Conservation (phyloP, 2,797 vertebrate species). For the Cyclura pinguis region DNA sequence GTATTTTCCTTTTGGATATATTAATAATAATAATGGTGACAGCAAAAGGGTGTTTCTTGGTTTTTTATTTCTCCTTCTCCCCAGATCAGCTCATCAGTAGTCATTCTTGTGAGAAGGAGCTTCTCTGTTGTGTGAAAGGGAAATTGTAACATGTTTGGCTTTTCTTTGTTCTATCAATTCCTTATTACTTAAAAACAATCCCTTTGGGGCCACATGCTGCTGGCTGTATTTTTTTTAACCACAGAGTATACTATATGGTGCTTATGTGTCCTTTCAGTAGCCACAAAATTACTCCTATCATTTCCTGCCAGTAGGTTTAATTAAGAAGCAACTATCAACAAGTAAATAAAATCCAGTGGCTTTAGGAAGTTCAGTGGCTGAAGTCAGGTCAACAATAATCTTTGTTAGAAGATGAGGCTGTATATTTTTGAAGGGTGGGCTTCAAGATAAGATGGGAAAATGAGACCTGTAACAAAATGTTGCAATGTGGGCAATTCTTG, state of each 20-base stretch:
- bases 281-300: conserved; percentile 22
- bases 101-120: not conserved
- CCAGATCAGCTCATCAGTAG: not conserved
- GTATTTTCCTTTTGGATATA: too few species aligned
- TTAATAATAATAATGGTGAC: too few species aligned
- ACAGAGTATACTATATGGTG: not conserved
- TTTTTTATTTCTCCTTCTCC: too few species aligned
- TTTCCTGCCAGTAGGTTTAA: not conserved
- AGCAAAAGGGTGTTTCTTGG: too few species aligned
- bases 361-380: not conserved
- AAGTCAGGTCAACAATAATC: conserved; percentile 8
- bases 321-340: not conserved
- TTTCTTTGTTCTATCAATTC: not conserved
- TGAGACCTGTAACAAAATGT: not conserved
- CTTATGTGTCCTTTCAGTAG: conserved; percentile 6
- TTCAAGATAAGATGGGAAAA: not conserved
- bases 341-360: conserved; percentile 10
- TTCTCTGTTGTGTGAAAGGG: not conserved
- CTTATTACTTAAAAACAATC: conserved; percentile 5
- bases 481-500: not conserved
- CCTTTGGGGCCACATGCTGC: not conserved
- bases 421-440: not conserved
- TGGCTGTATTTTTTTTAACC: not conserved
- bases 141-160: not conserved
- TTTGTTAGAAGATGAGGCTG: not conserved